Conservation (phyloP, 2,113 vertebrate genomes). For the Myodes glareolus region DNA sequence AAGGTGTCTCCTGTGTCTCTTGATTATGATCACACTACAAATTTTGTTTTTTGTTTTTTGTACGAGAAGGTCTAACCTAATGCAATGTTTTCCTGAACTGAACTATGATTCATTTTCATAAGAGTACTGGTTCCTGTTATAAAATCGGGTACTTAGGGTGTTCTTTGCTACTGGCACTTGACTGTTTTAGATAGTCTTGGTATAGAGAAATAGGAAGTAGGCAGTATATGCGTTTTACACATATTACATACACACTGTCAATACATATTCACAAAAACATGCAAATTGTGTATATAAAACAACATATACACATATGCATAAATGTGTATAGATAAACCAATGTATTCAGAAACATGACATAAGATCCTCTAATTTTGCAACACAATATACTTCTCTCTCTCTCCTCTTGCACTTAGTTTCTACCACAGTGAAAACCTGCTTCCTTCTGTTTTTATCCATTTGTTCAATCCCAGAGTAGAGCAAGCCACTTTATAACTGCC, state of each 20-base stretch:
- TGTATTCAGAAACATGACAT: not conserved
- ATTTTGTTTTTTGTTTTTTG: not conserved
- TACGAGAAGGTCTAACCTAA: not conserved
- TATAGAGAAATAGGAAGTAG: not conserved
- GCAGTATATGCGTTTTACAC: not conserved
- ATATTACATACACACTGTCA: not conserved
- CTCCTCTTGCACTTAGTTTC: not conserved
- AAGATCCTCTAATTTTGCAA: not conserved
- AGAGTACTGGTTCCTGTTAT: not conserved
- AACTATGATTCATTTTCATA: not conserved
- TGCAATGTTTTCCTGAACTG: not conserved
- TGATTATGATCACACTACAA: not conserved
- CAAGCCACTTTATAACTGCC: not conserved
- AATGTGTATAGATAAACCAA: not conserved
- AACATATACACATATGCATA: not conserved
- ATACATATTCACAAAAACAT: not conserved
- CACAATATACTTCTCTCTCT: not conserved
- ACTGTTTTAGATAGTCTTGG: not conserved
- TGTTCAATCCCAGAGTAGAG: not conserved
- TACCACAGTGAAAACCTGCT: not conserved
- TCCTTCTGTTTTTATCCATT: not conserved
- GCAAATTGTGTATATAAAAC: not conserved
- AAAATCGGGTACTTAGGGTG: not conserved
- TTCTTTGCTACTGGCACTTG: not conserved
- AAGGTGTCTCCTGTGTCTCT: not conserved